These are phyloP conservation scores for Anthopleura sola DNA, from an alignment of 64 coral and sea anemone genomes.

Conservation along the genomic window DNA sequence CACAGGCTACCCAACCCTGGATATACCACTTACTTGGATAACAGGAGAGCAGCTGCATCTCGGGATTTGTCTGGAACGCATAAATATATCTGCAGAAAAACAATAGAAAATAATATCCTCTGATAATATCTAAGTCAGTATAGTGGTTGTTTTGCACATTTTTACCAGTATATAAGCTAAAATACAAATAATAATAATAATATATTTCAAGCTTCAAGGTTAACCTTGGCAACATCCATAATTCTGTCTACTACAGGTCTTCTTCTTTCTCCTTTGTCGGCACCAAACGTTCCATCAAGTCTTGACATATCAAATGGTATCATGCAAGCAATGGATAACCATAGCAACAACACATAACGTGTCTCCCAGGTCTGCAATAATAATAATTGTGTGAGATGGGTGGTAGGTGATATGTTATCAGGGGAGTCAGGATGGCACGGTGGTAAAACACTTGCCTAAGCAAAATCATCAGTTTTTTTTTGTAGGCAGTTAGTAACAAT, in stretches of 20 bases:
- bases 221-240: neutral
- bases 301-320: slow-evolving; percentile 99
- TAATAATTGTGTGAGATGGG: too few relatives aligned
- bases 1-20: too few relatives aligned
- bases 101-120: neutral
- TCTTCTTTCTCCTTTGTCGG: slow-evolving; percentile 24
- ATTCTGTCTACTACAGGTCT: slow-evolving; percentile 84
- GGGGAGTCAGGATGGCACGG: too few relatives aligned
- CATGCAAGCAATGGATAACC: slow-evolving; percentile 98
- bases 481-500: too few relatives aligned
- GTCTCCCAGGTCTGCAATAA: slow-evolving; percentile 86
- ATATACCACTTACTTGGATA: slow-evolving; percentile 74
- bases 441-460: too few relatives aligned
- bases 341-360: slow-evolving; percentile 82
- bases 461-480: too few relatives aligned
- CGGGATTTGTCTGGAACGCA: slow-evolving; percentile 95
- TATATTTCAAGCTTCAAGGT: neutral
- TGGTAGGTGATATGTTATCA: too few relatives aligned
- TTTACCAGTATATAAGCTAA: too few relatives aligned
- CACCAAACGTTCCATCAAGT: slow-evolving; percentile 77
- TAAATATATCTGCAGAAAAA: slow-evolving; percentile 64
- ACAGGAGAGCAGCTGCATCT: slow-evolving; percentile 91
- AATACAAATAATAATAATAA: too few relatives aligned
- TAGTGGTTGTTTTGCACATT: too few relatives aligned
- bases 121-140: neutral